Evolutionary conservation across 2,113 vertebrate species (phyloP).

Genomic region (Entelurus aequoreus): DNA sequence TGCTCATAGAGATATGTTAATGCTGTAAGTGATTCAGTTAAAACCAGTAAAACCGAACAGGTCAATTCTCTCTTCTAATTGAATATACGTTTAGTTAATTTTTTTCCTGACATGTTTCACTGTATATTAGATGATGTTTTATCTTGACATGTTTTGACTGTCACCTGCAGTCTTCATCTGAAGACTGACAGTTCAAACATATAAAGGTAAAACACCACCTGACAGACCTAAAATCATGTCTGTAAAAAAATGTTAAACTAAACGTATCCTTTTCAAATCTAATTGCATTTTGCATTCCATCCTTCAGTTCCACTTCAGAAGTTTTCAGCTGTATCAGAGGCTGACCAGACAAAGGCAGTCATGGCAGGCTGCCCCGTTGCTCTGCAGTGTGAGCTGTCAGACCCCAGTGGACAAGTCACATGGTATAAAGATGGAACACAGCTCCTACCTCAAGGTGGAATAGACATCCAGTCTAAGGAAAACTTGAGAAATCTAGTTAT

Average conservation of each 20-base stretch:
- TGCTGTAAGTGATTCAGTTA: neutral
- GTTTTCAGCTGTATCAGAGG: conserved; percentile 58
- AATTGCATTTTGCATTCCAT: conserved; percentile 49
- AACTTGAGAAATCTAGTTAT: conserved; percentile 59
- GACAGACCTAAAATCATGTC: no score
- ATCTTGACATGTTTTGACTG: no score
- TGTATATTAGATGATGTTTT: no score
- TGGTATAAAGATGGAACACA: conserved; percentile 65
- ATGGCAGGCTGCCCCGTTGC: conserved; percentile 49
- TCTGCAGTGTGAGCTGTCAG: conserved; percentile 62
- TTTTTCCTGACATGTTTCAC: no score
- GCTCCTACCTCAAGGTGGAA: conserved; percentile 46
- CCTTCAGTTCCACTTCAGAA: conserved; percentile 63
- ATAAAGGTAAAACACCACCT: no score
- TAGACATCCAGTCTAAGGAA: conserved; percentile 64
- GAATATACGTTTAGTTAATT: no score
- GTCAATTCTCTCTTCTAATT: no score
- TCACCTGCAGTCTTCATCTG: no score
- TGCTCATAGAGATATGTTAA: neutral
- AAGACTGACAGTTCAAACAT: no score
- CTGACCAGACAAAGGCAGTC: conserved; percentile 56
- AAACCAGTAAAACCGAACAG: neutral
- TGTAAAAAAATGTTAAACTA: no score
- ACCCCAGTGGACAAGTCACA: conserved; percentile 52
- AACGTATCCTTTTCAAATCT: conserved; percentile 1